Percentiles rank a stretch among this genome's conserved stretches.
phyloP scores from a whole-genome alignment of 2,113 vertebrate genomes.

The Paratilapia polleni region DNA sequence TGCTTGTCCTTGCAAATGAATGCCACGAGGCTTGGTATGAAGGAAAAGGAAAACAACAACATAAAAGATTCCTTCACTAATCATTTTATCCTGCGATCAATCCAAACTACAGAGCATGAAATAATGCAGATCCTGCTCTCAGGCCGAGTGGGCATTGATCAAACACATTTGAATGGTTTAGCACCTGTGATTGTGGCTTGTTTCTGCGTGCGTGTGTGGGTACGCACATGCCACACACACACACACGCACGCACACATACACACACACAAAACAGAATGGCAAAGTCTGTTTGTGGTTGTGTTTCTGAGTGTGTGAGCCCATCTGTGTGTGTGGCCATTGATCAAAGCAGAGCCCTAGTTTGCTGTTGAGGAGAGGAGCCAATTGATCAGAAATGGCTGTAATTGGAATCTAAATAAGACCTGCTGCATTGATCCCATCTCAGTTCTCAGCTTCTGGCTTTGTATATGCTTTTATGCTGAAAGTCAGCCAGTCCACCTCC shows the following conservation, averaged over 20 bases:
- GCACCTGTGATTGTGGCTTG: background rate
- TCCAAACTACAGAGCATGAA: constrained; percentile 72
- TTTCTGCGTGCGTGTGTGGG: background rate
- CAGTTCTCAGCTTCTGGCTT: constrained; percentile 43
- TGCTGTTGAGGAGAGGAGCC: constrained; percentile 56
- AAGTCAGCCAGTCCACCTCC: constrained; percentile 27
- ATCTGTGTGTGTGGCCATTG: constrained; percentile 65
- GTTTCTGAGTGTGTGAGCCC: constrained; percentile 31
- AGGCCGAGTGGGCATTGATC: constrained; percentile 61
- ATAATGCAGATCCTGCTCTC: constrained; percentile 70
- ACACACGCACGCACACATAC: background rate
- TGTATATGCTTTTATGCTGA: constrained; percentile 29
- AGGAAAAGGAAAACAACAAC: constrained; percentile 35
- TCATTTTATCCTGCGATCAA: constrained; percentile 74
- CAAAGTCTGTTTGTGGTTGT: constrained; percentile 27
- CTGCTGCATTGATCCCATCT: constrained; percentile 67
- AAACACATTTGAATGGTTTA: constrained; percentile 54
- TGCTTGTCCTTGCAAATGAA: background rate
- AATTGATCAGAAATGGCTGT: constrained; percentile 79
- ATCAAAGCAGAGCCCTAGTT: constrained; percentile 67
- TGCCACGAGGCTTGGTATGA: constrained; percentile 33
- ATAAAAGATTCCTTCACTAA: constrained; percentile 68
- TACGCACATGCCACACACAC: background rate
- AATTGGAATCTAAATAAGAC: constrained; percentile 79
- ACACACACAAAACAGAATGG: constrained; percentile 14